Conservation (phyloP, 1,140 invertebrate species). For the Melanaphis sacchari region DNA sequence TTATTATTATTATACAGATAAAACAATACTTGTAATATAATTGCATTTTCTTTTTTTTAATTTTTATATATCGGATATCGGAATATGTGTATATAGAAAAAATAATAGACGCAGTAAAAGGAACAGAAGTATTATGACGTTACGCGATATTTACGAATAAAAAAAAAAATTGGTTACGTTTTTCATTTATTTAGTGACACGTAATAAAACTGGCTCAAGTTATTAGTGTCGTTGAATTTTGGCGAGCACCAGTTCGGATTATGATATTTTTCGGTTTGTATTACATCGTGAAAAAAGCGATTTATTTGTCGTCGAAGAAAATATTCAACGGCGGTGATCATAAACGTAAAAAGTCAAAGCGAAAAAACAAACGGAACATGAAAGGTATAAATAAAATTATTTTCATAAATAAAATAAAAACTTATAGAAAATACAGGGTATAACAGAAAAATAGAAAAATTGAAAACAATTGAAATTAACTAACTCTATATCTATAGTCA, state of each 20-base stretch:
- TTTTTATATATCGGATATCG: neutral
- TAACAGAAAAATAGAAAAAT: neutral
- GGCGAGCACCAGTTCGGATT: conserved; percentile 37
- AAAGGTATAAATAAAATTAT: neutral
- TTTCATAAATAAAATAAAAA: neutral
- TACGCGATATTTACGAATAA: neutral
- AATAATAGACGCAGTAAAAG: neutral
- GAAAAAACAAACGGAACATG: conserved; percentile 31
- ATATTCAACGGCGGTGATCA: conserved; percentile 39
- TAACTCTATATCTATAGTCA: neutral
- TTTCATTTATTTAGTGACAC: neutral
- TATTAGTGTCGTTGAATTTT: neutral
- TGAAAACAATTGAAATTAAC: neutral
- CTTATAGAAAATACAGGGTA: neutral
- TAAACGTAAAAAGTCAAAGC: conserved; percentile 37
- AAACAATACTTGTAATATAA: neutral
- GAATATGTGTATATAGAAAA: neutral
- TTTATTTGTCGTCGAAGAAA: conserved; percentile 53
- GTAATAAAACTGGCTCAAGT: conserved; percentile 35
- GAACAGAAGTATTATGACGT: neutral
- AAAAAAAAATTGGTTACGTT: neutral
- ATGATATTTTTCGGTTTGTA: conserved; percentile 54
- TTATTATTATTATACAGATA: neutral
- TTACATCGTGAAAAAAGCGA: conserved; percentile 41
- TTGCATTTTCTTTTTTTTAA: neutral